Percentiles rank a stretch among this genome's conserved stretches.
phyloP scores from a whole-genome alignment of 2,888 invertebrate genomes.

The Drosophila lutescens region DNA sequence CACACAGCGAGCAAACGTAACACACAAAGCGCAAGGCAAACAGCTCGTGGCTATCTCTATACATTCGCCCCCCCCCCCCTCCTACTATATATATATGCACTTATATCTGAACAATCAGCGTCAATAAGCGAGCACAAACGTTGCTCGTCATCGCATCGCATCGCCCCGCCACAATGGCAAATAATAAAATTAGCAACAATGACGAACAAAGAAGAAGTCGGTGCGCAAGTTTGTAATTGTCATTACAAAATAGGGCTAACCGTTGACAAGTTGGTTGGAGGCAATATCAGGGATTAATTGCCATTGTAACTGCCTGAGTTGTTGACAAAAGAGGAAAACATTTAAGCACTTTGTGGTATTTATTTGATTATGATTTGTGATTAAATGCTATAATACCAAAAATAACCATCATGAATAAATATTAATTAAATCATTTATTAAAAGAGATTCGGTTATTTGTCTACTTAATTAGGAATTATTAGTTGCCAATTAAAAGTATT shows the following conservation, averaged over 20 bases:
- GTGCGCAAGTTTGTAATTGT: slow-evolving; percentile 31
- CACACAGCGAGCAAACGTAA: slow-evolving; percentile 7
- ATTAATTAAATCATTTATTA: too few relatives aligned
- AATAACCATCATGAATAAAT: too few relatives aligned
- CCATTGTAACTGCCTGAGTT: not conserved
- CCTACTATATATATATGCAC: slow-evolving; percentile 19
- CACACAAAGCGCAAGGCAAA: slow-evolving; percentile 36
- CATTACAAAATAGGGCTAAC: slow-evolving; percentile 28
- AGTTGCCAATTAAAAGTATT: not conserved
- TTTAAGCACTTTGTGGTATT: not conserved
- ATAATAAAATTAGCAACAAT: slow-evolving; percentile 49
- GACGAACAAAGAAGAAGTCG: slow-evolving; percentile 43
- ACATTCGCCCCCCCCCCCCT: not conserved
- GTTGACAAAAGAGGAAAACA: not conserved
- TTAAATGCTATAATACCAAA: too few relatives aligned
- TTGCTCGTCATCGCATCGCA: slow-evolving; percentile 18
- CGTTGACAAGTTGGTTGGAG: not conserved
- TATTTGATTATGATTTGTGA: not conserved
- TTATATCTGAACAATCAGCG: slow-evolving; percentile 43
- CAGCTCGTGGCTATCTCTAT: slow-evolving; percentile 39
- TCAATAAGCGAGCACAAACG: slow-evolving; percentile 21
- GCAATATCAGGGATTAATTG: not conserved
- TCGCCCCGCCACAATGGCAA: slow-evolving; percentile 25
- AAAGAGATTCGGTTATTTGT: too few relatives aligned
- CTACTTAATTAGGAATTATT: too few relatives aligned